Evolutionary conservation across 2,888 invertebrate species (phyloP).

Genomic region (Pterostichus niger): DNA sequence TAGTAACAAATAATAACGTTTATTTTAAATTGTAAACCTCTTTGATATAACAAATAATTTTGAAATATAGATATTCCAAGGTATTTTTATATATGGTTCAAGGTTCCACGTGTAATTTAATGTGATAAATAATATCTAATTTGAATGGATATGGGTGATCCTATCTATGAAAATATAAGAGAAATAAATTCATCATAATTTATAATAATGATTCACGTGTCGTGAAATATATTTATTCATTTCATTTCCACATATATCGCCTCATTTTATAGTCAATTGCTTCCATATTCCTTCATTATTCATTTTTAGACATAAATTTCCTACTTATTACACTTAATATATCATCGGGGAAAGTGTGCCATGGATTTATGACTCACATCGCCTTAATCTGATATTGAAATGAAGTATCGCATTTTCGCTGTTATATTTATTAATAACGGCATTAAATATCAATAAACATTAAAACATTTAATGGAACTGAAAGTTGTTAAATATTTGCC

Average conservation of each 20-base stretch:
- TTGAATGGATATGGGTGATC: too few species aligned
- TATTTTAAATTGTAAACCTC: too few species aligned
- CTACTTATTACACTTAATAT: slow-evolving; percentile 55
- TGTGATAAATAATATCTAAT: too few species aligned
- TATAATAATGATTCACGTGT: slow-evolving; percentile 15
- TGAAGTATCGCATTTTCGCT: slow-evolving; percentile 34
- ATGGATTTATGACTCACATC: slow-evolving; percentile 44
- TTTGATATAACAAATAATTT: too few species aligned
- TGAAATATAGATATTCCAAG: too few species aligned
- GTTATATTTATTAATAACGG: slow-evolving; percentile 46
- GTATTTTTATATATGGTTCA: too few species aligned
- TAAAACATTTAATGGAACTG: slow-evolving; percentile 42
- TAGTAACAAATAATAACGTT: too few species aligned
- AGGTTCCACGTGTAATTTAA: too few species aligned
- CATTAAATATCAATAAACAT: slow-evolving; percentile 53
- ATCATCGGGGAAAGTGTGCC: slow-evolving; percentile 48
- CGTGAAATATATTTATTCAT: slow-evolving; percentile 36
- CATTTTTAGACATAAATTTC: slow-evolving; percentile 49
- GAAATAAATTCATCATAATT: slow-evolving; percentile 26
- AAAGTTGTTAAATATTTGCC: slow-evolving; percentile 51
- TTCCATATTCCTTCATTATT: slow-evolving; percentile 36
- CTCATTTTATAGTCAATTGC: slow-evolving; percentile 50
- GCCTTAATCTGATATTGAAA: slow-evolving; percentile 48
- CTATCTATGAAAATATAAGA: not conserved
- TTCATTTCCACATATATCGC: slow-evolving; percentile 46